Evolutionary conservation across 2,888 invertebrate genomes (phyloP), one percentile per base, ranked within the genome.

Genomic region (Drosophila birchii): DNA sequence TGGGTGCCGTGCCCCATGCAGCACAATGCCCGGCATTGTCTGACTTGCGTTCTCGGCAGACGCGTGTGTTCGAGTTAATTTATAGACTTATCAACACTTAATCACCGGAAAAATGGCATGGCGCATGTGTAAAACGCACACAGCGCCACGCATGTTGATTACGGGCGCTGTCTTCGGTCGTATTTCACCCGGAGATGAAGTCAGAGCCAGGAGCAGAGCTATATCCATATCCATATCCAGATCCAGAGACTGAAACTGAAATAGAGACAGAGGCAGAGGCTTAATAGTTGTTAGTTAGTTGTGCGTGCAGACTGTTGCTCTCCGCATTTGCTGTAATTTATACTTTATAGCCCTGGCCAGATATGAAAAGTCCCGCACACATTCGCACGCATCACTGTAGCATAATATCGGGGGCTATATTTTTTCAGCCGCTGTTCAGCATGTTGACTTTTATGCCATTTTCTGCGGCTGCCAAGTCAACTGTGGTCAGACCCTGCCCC

Each of bases 261-360:
- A 26, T 34, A 62, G 49, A 26, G 39, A 32, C 34, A 54, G 47
- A 56, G 43, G 29, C 67, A 77, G 72, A 78, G 75, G 81, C 88
- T 88, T 88, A 86, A 88, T 86, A 86, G 88, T 88, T 86, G 87
- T 88, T 88, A 86, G 86, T 86, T 86, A 80, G 86, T 88, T 86
- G 88, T 86, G 88, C 88, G 88, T 86, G 88, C 43, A 32, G 45
- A 45, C 66, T 66, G 43, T 58, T 51, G 51, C 61, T 66, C 47
- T 69, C 57, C 20, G 80, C 81, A 86, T 88, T 84, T 81, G 85
- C 82, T 70, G 86, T 86, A 86, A 88, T 88, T 86, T 88, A 88
- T 88, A 84, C 86, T 86, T 88, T 86, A 88, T 88, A 86, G 86
- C 86, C 79, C 72, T 20, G 62, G 75, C 73, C 78, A 87, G 87